A percentile compares a stretch with the other conserved stretches of the same genome.
Evolutionary conservation across 2,113 vertebrate species (phyloP).

Genomic region (Amblyornis subalaris): DNA sequence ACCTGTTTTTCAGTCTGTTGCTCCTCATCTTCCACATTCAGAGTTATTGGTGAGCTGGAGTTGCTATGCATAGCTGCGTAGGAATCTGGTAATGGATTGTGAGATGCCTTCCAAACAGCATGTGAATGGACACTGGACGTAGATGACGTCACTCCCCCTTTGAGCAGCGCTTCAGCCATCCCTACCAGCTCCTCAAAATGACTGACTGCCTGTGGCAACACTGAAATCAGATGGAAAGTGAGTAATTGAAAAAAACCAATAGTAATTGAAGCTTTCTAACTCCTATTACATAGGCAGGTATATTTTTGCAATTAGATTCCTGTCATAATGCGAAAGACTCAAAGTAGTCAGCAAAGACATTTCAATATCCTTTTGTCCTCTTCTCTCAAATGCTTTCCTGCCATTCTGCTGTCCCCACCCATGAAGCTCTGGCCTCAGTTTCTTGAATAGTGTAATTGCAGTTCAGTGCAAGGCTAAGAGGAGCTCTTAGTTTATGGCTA

Average conservation of each 20-base stretch:
- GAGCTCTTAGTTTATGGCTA: not conserved
- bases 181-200: slow-evolving; percentile 73
- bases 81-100: slow-evolving; percentile 61
- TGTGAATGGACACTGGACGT: slow-evolving; percentile 19
- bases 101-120: slow-evolving; percentile 64
- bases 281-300: not conserved
- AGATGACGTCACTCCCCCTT: slow-evolving; percentile 55
- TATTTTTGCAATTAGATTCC: not conserved
- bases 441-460: not conserved
- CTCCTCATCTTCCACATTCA: slow-evolving; percentile 66
- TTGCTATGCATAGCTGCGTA: slow-evolving; percentile 59
- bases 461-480: not conserved
- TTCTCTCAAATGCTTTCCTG: not conserved
- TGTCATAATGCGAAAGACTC: not conserved
- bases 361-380: not conserved
- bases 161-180: slow-evolving; percentile 70
- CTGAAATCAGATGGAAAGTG: slow-evolving; percentile 34
- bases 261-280: not conserved
- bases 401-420: not conserved
- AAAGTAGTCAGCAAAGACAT: not conserved
- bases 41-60: slow-evolving; percentile 59
- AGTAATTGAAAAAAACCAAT: not conserved
- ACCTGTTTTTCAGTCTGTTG: slow-evolving; percentile 67
- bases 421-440: not conserved
- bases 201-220: slow-evolving; percentile 72